A percentile compares a stretch with the other conserved stretches of the same genome.
Conservation (phyloP, 2,888 invertebrate genomes). For the Apodemia hepburni region DNA sequence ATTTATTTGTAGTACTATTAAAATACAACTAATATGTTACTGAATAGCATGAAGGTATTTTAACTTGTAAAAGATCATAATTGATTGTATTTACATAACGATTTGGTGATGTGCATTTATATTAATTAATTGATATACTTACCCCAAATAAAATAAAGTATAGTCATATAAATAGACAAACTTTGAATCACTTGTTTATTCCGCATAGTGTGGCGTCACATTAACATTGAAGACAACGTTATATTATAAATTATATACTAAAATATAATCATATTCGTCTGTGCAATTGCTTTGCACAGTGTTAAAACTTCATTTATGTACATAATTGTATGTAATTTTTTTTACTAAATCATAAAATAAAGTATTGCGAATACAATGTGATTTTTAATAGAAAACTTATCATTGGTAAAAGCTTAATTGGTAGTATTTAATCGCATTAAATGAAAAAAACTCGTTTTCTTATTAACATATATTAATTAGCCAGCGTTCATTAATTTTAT, state of each 20-base stretch:
- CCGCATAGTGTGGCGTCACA: not conserved
- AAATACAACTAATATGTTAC: too few species aligned
- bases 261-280: slow-evolving; percentile 38
- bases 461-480: slow-evolving; percentile 8
- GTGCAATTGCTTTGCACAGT: slow-evolving; percentile 53
- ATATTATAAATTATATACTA: not conserved
- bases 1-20: too few species aligned
- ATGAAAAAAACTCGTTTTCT: slow-evolving; percentile 2
- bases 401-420: not conserved
- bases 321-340: slow-evolving; percentile 72
- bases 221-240: not conserved
- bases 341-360: slow-evolving; percentile 72
- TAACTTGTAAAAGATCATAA: too few species aligned
- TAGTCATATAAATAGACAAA: too few species aligned
- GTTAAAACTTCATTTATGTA: slow-evolving; percentile 47
- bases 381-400: slow-evolving; percentile 40
- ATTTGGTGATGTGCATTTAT: too few species aligned
- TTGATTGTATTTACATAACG: too few species aligned
- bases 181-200: not conserved
- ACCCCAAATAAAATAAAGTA: too few species aligned
- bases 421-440: not conserved
- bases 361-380: slow-evolving; percentile 58
- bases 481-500: slow-evolving; percentile 4
- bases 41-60: too few species aligned
- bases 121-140: too few species aligned